Conservation (phyloP, 1,140 invertebrate species). For the Drosophila pallidifrons region DNA sequence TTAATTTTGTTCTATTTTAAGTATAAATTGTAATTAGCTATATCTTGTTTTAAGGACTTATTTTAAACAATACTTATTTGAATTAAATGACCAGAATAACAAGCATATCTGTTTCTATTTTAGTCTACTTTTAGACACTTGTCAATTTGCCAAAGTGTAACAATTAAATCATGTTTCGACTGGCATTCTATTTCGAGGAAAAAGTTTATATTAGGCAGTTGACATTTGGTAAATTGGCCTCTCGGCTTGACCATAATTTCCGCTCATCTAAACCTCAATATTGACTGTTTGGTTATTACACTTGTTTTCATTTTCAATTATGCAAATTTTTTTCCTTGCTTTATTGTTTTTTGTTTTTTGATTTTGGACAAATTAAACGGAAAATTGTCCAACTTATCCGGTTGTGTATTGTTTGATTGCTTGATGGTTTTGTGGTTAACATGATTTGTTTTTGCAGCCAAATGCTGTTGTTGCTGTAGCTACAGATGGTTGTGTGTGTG, state of each 20-base stretch:
- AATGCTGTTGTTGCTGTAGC: conserved; percentile 23
- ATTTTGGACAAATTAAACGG: conserved; percentile 53
- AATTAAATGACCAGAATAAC: no score
- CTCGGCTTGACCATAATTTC: not conserved
- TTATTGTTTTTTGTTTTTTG: conserved; percentile 20
- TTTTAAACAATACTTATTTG: no score
- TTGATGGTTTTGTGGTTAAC: conserved; percentile 76
- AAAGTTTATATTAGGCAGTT: not conserved
- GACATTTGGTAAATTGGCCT: no score
- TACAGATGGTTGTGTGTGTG: conserved; percentile 11
- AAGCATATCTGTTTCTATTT: no score
- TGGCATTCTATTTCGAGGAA: no score
- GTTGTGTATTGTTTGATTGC: conserved; percentile 27
- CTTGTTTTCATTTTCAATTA: conserved; percentile 61
- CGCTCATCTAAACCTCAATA: conserved; percentile 5
- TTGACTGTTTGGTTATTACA: conserved; percentile 14
- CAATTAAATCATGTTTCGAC: no score
- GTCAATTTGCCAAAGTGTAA: no score
- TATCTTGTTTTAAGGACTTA: no score
- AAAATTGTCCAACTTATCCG: conserved; percentile 38
- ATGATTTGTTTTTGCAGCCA: conserved; percentile 78
- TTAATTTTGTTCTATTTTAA: no score
- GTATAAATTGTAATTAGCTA: no score
- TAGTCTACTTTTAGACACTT: no score
- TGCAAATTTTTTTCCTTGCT: conserved; percentile 40